phyloP scores from a whole-genome alignment of 2,113 vertebrate genomes.

The Elgaria multicarinata region DNA sequence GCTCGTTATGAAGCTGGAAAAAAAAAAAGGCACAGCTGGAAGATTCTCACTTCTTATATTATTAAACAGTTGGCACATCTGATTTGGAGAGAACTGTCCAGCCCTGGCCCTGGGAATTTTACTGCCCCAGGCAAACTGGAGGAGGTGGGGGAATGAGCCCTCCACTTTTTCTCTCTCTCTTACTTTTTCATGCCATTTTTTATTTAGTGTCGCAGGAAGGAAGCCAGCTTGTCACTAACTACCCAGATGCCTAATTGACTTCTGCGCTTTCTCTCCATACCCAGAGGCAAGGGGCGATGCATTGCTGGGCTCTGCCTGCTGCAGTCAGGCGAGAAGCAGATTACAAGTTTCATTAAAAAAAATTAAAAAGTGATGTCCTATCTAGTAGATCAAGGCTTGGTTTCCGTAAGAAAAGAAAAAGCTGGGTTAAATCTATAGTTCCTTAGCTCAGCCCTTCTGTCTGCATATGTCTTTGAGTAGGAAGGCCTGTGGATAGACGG shows the following conservation, averaged over 20 bases:
- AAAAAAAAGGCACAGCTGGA: conserved; percentile 19
- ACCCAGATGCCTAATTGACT: neutral
- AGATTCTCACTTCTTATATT: conserved; percentile 6
- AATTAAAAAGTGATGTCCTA: neutral
- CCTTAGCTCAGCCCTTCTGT: neutral
- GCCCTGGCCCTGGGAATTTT: conserved; percentile 9
- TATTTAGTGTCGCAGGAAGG: neutral
- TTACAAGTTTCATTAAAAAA: neutral
- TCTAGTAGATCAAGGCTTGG: neutral
- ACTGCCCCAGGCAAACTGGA: conserved; percentile 1
- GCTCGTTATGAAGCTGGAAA: neutral
- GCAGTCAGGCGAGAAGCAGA: neutral
- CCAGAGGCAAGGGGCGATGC: neutral
- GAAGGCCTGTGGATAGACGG: neutral
- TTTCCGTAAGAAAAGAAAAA: neutral
- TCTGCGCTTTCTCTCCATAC: neutral
- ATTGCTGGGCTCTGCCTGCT: neutral
- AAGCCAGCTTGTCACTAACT: fast-evolving
- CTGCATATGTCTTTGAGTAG: neutral
- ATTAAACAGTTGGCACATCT: conserved; percentile 25
- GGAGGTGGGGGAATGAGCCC: neutral
- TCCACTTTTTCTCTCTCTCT: neutral
- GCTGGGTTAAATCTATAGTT: neutral
- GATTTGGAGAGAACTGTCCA: conserved; percentile 1
- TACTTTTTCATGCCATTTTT: fast-evolving